Evolutionary conservation across 64 coral and sea anemone species (phyloP).

Genomic region (Acropora yongei): DNA sequence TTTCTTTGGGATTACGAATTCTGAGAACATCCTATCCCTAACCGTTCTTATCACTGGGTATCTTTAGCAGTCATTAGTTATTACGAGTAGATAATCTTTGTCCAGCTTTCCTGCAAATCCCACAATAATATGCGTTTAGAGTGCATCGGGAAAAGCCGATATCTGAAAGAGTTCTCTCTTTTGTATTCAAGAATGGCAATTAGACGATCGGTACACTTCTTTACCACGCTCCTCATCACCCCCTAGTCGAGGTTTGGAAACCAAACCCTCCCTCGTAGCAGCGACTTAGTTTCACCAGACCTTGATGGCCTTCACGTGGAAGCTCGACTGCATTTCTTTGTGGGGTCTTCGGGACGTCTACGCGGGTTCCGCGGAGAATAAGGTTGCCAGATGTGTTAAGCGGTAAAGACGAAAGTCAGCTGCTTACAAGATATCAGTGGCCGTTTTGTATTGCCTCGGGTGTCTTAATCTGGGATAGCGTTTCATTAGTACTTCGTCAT

Average conservation of each 20-base stretch:
- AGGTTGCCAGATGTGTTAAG: slow-evolving; percentile 21
- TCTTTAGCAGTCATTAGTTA: slow-evolving; percentile 23
- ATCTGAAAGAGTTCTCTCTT: slow-evolving; percentile 29
- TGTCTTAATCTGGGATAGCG: too few species aligned
- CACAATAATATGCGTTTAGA: slow-evolving; percentile 27
- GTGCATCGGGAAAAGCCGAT: too few species aligned
- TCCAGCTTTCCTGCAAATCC: background rate
- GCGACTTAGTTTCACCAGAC: slow-evolving; percentile 2
- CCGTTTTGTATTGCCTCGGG: too few species aligned
- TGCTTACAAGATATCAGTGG: too few species aligned
- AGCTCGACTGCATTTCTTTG: slow-evolving; percentile 20
- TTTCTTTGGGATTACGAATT: too few species aligned
- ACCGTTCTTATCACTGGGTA: slow-evolving; percentile 19
- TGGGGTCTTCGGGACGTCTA: slow-evolving; percentile 15
- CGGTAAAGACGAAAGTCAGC: slow-evolving; percentile 17
- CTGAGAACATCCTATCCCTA: too few species aligned
- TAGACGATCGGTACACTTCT: slow-evolving; percentile 16
- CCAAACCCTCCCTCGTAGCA: slow-evolving; percentile 51
- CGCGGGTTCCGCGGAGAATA: slow-evolving; percentile 8
- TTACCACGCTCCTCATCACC: slow-evolving; percentile 18
- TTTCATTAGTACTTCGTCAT: too few species aligned
- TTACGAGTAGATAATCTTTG: slow-evolving; percentile 26
- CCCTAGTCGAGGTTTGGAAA: slow-evolving; percentile 23
- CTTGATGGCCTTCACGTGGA: slow-evolving; percentile 48
- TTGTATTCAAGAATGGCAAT: background rate